A percentile compares a stretch with the other conserved stretches of the same genome.
phyloP scores from a whole-genome alignment of 1,140 invertebrate species.

The Gryllus bimaculatus region DNA sequence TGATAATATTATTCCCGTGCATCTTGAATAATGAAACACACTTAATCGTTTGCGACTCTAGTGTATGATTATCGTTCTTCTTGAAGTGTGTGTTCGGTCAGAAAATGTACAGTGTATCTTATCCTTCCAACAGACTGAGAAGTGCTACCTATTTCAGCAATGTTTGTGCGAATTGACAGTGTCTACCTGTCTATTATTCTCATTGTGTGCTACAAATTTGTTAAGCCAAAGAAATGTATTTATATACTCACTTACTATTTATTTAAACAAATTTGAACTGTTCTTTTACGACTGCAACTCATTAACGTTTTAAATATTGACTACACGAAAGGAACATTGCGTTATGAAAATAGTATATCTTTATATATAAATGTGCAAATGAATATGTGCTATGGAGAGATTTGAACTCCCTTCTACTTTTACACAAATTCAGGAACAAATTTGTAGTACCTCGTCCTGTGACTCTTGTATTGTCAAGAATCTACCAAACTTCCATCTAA shows the following conservation, averaged over 20 bases:
- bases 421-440: background rate
- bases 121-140: background rate
- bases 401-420: background rate
- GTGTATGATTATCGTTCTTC: too few relatives aligned
- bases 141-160: background rate
- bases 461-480: background rate
- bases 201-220: background rate
- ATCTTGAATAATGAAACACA: too few relatives aligned
- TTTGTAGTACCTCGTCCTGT: background rate
- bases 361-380: too few relatives aligned
- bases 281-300: too few relatives aligned
- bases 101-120: too few relatives aligned
- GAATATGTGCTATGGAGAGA: background rate
- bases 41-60: too few relatives aligned
- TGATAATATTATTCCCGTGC: too few relatives aligned
- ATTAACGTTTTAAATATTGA: too few relatives aligned
- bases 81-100: too few relatives aligned
- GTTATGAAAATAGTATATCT: too few relatives aligned
- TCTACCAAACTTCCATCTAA: background rate
- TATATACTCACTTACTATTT: background rate
- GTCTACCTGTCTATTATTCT: background rate
- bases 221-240: constrained; percentile 2
- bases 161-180: background rate
- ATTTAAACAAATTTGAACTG: background rate
- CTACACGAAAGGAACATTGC: too few relatives aligned